These are phyloP conservation scores for Siniperca chuatsi DNA, from an alignment of 2,113 vertebrate genomes.

Conservation along the genomic window DNA sequence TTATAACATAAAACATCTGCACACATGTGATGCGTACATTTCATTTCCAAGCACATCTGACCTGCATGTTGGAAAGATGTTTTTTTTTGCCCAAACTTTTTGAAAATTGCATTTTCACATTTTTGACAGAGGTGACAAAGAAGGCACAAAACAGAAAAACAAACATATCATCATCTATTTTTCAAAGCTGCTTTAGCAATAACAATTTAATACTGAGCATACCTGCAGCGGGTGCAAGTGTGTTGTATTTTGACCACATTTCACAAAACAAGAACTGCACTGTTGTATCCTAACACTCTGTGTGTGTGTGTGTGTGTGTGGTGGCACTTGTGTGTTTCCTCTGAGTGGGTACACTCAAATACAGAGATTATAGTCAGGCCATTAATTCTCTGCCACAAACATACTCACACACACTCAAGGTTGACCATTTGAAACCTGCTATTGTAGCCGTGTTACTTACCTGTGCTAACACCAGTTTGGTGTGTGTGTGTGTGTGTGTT, in stretches of 20 bases:
- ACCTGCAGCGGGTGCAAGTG: not conserved
- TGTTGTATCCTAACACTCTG: not conserved
- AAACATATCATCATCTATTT: constrained; percentile 14
- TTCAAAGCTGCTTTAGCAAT: constrained; percentile 7
- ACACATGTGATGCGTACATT: not conserved
- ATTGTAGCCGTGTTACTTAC: constrained; percentile 16
- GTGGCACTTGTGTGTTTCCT: not conserved
- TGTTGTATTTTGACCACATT: not conserved
- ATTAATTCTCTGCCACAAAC: constrained; percentile 44
- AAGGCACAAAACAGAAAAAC: constrained; percentile 9
- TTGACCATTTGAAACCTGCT: constrained; percentile 32
- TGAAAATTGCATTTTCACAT: constrained; percentile 33
- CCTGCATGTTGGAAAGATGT: constrained; percentile 3
- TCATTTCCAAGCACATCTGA: constrained; percentile 36
- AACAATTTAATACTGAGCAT: not conserved
- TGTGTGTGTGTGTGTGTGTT: constrained; percentile 18
- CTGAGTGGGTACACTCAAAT: constrained; percentile 17
- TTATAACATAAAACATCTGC: not conserved
- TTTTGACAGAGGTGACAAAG: constrained; percentile 10
- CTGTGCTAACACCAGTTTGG: constrained; percentile 14
- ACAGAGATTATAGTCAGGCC: constrained; percentile 33
- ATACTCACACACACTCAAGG: constrained; percentile 27
- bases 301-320: not conserved
- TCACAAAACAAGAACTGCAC: not conserved
- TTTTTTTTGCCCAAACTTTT: constrained; percentile 3